A percentile compares a stretch with the other conserved stretches of the same genome.
Conservation (phyloP, 2,888 invertebrate species). For the Epiblema foenella region DNA sequence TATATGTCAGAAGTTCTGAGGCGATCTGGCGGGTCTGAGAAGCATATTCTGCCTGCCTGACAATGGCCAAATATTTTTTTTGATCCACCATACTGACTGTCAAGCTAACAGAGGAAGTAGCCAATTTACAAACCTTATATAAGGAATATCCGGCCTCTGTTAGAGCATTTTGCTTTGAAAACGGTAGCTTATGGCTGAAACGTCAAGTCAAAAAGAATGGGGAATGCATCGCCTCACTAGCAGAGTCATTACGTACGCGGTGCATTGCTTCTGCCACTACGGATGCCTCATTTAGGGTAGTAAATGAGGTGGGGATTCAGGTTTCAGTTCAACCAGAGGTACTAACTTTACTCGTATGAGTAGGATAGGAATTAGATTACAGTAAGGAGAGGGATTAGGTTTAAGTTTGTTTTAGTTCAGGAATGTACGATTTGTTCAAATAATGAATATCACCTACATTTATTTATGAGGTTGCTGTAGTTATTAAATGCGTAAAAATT, state of each 20-base stretch:
- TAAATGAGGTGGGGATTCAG: slow-evolving; percentile 50
- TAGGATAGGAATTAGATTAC: background rate
- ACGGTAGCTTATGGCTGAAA: background rate
- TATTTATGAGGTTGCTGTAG: background rate
- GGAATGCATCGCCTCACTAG: slow-evolving; percentile 51
- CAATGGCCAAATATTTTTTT: background rate
- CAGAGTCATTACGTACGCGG: slow-evolving; percentile 69
- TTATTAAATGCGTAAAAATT: too few species aligned
- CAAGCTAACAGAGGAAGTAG: background rate
- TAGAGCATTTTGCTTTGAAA: background rate
- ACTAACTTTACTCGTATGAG: background rate
- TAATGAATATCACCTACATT: too few species aligned
- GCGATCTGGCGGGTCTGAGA: too few species aligned
- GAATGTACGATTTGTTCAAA: background rate
- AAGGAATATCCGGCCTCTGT: background rate
- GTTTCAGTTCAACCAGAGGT: slow-evolving; percentile 2
- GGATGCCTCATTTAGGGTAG: slow-evolving; percentile 79
- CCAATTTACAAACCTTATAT: background rate
- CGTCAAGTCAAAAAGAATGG: slow-evolving; percentile 12
- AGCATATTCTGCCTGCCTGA: too few species aligned
- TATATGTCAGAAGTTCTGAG: too few species aligned
- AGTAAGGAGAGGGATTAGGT: background rate
- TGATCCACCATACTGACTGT: background rate
- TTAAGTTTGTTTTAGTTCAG: background rate
- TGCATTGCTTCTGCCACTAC: slow-evolving; percentile 79